Evolutionary conservation across 1,140 invertebrate species (phyloP).

Genomic region (Eubasilissa regina): DNA sequence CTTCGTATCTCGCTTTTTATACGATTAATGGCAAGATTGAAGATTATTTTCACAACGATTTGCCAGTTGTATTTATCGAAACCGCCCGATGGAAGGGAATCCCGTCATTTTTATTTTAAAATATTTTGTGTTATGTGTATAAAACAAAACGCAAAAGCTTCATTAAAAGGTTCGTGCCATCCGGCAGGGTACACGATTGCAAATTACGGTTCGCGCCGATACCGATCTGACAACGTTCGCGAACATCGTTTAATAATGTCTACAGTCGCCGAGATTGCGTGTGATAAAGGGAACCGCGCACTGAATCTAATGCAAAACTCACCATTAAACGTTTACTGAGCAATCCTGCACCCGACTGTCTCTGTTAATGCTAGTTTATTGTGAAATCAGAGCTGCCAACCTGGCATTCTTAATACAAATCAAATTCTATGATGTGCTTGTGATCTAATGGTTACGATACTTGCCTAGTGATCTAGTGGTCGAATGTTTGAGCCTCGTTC

Average conservation of each 20-base stretch:
- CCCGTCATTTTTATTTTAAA: constrained; percentile 8
- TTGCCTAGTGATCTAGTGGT: too few species aligned
- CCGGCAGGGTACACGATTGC: constrained; percentile 13
- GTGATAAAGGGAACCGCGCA: neutral
- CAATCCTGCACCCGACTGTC: too few species aligned
- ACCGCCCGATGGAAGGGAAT: neutral
- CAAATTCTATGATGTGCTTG: too few species aligned
- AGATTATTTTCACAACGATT: neutral
- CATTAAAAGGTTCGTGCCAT: constrained; percentile 25
- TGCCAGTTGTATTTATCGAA: neutral
- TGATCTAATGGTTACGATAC: too few species aligned
- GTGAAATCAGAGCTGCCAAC: too few species aligned
- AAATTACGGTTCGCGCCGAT: constrained; percentile 30
- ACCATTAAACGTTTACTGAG: too few species aligned
- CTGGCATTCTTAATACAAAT: too few species aligned
- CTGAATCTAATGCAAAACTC: neutral
- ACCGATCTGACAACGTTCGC: constrained; percentile 28
- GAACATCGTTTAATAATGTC: constrained; percentile 36
- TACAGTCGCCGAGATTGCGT: constrained; percentile 23
- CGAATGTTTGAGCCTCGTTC: too few species aligned
- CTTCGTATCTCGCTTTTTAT: neutral
- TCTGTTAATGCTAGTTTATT: too few species aligned
- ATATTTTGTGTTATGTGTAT: neutral
- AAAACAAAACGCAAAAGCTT: constrained; percentile 37
- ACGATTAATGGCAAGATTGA: neutral